Evolutionary conservation across 2,113 vertebrate species (phyloP), one percentile per base, ranked within the genome.

Genomic region (Lutjanus erythropterus): DNA sequence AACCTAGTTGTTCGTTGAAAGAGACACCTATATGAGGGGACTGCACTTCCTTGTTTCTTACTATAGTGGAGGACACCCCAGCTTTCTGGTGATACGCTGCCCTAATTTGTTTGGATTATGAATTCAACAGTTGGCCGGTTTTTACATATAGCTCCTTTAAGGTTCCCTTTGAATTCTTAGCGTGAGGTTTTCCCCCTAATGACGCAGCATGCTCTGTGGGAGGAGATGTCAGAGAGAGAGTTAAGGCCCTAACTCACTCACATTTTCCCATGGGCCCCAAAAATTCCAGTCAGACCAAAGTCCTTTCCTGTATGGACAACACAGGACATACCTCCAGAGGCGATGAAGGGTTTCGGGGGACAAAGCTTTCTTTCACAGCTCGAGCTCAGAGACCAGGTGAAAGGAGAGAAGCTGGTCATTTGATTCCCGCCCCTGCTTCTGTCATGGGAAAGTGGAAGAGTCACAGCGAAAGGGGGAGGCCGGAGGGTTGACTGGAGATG

Each of bases 211-310:
- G 27, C 44, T 79, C 8, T 41, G 58, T 70, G 71, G 52, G 74
- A 56, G 68, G 72, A 82, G 72, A 83, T 59, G 33, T 91, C 62
- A 74, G 33, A 21, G 21, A 16, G 50, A 73, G n/a, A 29, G 27
- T 66, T 70, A 58, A 44, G 79, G 55, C 58, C 73, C 46, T 4
- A 7, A 76, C 31, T 78, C 41, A 15, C 90, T 84, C 93, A 92
- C 86, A 89, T 92, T 95, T 90, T 94, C 94, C 95, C 94, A 83
- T 88, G 94, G 95, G 95, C 80, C 95, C 95, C 95, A 91, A 96
- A 95, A 87, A 96, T 96, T 97, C 95, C 95, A 95, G 85, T 89
- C 94, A 92, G 94, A 97, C 95, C 93, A 92, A 96, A 96, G 94
- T 95, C 90, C 93, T 96, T 96, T 94, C 84, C 96, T 88, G 96